Evolutionary conservation across 2,797 vertebrate genomes (phyloP), one percentile per base, ranked within the genome.

Genomic region (Tolypeutes matacus): DNA sequence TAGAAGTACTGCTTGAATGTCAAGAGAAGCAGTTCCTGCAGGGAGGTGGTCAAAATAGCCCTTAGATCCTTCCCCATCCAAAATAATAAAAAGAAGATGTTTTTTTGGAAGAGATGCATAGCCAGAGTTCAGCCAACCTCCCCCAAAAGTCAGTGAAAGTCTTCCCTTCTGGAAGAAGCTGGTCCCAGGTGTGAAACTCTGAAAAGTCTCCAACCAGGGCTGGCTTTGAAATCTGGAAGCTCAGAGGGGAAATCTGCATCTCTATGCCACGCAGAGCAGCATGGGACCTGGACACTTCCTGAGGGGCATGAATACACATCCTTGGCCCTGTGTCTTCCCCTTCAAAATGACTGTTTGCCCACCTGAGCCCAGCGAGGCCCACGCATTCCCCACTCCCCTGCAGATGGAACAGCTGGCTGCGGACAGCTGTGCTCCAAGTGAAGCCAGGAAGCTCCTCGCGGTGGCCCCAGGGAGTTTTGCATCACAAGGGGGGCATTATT

Each of bases 301-400:
- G 98, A 96, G 97, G 98, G 92, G 95, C 92, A 96, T 62, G 97
- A 98, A 99, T 99, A 96, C 99, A 99, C 98, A 98, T 98, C 98
- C 98, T 98, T 98, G 97, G 9, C 91, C 36, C 1, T 13, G 97
- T 90, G 98, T 98, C 98, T 98, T 98, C 98, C 98, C 98, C 98
- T 98, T 99, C 98, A 98, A 98, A 99, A 98, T 98, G 98, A 98
- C 98, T 99, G 99, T 99, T 99, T 99, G 99, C 99, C 99, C 99
- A 99, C 99, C 99, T 99, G 99, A 99, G 98, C 98, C 97, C 98
- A 98, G 98, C 98, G 97, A 97, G 98, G 98, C 98, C 98, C 97
- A 96, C 98, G 97, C 97, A 98, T 98, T 98, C 97, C 97, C 67
- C 87, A 58, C 84, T 75, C 80, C 93, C 87, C 93, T 77, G 95